phyloP scores from a whole-genome alignment of 2,888 invertebrate genomes.

The Celastrina argiolus region DNA sequence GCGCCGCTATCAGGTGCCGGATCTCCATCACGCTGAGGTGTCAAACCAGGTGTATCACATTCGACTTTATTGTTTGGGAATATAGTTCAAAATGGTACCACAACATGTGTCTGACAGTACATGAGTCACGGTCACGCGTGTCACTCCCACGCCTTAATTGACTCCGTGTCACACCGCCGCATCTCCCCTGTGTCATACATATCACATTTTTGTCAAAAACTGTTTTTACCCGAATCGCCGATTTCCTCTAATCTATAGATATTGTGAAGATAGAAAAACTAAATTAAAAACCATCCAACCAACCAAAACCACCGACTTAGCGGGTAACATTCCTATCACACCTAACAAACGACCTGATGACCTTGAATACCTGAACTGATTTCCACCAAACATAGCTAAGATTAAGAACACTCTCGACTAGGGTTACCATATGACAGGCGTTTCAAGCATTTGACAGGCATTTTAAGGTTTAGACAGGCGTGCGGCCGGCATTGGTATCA shows the following conservation, averaged over 20 bases:
- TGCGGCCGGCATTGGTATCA: no score
- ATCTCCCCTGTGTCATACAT: conserved; percentile 46
- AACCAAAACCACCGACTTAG: no score
- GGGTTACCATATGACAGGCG: no score
- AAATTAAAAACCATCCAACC: no score
- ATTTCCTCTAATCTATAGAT: conserved; percentile 1
- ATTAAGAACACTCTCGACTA: no score
- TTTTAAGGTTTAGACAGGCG: no score
- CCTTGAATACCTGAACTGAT: no score
- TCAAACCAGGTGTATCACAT: conserved; percentile 36
- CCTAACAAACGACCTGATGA: no score
- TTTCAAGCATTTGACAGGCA: no score
- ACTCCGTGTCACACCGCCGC: conserved; percentile 62
- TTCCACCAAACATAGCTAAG: no score
- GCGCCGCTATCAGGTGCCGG: conserved; percentile 19
- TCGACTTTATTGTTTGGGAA: neutral
- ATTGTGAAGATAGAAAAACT: no score
- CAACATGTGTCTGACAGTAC: conserved; percentile 29
- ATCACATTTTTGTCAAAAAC: conserved; percentile 37
- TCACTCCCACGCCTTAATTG: conserved; percentile 77
- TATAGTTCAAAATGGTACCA: conserved; percentile 17
- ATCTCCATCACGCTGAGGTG: conserved; percentile 52
- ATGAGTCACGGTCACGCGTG: conserved; percentile 73
- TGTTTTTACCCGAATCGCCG: conserved; percentile 20
- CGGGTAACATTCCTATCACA: no score